Base-by-base conservation (phyloP, 2,113 vertebrate genomes). In the Anseranas semipalmata region DNA sequence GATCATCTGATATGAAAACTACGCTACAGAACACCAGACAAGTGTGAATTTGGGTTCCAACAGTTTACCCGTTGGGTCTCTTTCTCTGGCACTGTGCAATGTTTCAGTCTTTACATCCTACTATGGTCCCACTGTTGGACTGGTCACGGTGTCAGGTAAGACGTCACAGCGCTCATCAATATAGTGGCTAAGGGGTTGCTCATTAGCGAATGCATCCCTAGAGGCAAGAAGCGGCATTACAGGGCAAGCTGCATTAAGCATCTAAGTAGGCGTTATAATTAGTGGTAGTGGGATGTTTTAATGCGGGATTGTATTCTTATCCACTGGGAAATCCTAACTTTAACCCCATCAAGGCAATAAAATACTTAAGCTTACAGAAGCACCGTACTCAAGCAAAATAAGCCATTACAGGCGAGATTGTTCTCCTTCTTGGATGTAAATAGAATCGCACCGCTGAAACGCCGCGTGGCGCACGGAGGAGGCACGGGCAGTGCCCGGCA, bases 121-220 rank as follows among this genome's bases (percentile, higher is more conserved):
- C 0, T 0, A 59, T 6, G 8, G 46, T 68, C 56, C 48, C 45
- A 19, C 59, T 79, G 52, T 65, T 8, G 52, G 32, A 63, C 43
- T 52, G 30, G 17, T 58, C 67, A 45, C 59, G 37, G 65, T 22
- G 46, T 74, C 56, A 46, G 60, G 37, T 50, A 78, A 87, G 70
- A 67, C 60, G n/a, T 84, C 48, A 33, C 18, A 35, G 32, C 33
- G 15, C 39, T 91, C 37, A 7, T 76, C 90, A 71, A 66, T 32
- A 50, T 30, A 58, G 1, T 74, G 15, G 15, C 56, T 72, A 48
- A 35, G 60, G n/a, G 70, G 53, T 15, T 80, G 41, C 41, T 65
- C 43, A 43, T 78, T 60, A 90, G 58, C 68, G 84, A 50, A 67
- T 3, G 12, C 10, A 71, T 58, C 37, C 68, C 72, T 88, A 37